A percentile compares a stretch with the other conserved stretches of the same genome.
phyloP scores from a whole-genome alignment of 1,140 invertebrate species.

The Parapsyche elsis region DNA sequence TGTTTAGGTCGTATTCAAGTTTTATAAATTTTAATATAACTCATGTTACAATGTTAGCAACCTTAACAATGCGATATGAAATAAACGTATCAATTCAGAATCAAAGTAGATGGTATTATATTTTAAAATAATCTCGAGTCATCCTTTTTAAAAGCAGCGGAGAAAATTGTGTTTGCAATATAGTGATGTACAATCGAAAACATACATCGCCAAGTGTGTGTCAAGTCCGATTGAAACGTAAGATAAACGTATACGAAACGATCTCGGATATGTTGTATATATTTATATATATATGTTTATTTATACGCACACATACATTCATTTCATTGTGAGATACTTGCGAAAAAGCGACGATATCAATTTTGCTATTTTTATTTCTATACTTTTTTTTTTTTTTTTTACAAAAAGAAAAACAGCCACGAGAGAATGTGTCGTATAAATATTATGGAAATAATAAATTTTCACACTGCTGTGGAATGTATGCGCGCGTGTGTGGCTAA shows the following conservation, averaged over 20 bases:
- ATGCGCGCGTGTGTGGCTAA: background rate
- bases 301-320: background rate
- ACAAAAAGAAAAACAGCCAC: background rate
- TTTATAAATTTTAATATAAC: no score
- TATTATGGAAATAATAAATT: constrained; percentile 42
- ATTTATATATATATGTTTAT: background rate
- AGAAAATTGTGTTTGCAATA: background rate
- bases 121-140: no score
- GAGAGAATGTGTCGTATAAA: constrained; percentile 11
- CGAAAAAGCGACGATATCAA: constrained; percentile 12
- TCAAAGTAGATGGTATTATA: no score
- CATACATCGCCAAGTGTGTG: background rate
- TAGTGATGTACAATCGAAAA: constrained; percentile 2
- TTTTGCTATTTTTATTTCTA: background rate
- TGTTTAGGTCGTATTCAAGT: no score
- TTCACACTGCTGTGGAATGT: background rate
- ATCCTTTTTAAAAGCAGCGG: background rate
- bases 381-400: no score
- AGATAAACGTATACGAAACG: background rate
- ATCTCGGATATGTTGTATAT: background rate
- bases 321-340: background rate
- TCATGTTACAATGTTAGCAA: no score
- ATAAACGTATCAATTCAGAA: no score
- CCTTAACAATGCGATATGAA: no score
- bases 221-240: background rate